Evolutionary conservation across 2,797 vertebrate genomes (phyloP).

Genomic region (Enteromius mattozi): DNA sequence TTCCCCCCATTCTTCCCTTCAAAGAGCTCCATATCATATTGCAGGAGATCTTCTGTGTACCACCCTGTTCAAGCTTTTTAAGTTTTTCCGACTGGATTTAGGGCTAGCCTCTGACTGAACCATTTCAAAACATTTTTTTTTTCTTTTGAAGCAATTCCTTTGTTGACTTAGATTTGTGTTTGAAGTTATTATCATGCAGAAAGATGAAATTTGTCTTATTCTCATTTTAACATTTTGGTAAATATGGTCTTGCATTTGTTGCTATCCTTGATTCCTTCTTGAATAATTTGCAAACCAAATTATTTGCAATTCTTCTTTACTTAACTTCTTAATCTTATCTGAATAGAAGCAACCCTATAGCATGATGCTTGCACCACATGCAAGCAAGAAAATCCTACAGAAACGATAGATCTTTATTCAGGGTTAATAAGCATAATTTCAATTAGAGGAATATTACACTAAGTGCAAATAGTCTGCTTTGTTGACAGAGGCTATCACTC

Average conservation of each 20-base stretch:
- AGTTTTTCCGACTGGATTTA: background rate
- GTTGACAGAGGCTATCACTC: background rate
- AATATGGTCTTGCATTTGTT: background rate
- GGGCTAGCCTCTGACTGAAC: background rate
- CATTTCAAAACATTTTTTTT: background rate
- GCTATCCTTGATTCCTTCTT: background rate
- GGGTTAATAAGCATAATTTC: background rate
- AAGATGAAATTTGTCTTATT: background rate
- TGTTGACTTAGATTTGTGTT: constrained; percentile 17
- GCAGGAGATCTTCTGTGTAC: background rate
- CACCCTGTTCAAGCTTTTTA: background rate
- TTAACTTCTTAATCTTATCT: background rate
- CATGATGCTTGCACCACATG: background rate
- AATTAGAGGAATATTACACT: background rate
- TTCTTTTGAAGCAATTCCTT: background rate
- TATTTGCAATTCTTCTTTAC: background rate
- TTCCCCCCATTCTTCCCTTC: background rate
- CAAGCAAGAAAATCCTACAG: background rate
- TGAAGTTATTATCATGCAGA: background rate
- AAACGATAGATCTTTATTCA: background rate
- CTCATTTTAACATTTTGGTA: background rate
- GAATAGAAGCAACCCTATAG: background rate
- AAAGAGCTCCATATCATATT: background rate
- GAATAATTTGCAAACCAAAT: background rate
- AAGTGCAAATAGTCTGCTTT: too few relatives aligned